These are phyloP conservation scores for Hydraecia micacea DNA, from an alignment of 2,888 invertebrate genomes.

Conservation along the genomic window DNA sequence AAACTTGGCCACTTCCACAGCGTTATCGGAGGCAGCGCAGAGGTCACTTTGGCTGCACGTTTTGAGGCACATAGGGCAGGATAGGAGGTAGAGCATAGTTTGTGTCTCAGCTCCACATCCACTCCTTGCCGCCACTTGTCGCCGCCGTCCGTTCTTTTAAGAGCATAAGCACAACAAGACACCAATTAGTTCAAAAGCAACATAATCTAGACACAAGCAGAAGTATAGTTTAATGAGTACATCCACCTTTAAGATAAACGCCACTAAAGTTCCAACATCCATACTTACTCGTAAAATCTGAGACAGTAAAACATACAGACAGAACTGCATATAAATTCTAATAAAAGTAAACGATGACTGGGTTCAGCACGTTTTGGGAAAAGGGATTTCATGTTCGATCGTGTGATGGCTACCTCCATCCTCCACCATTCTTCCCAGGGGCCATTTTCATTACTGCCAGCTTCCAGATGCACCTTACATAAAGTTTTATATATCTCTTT, in stretches of 20 bases:
- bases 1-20: neutral
- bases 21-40: no score
- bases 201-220: no score
- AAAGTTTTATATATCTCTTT: slow-evolving; percentile 48
- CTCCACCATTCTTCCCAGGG: slow-evolving; percentile 36
- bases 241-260: slow-evolving; percentile 22
- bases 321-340: slow-evolving; percentile 37
- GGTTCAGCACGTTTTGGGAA: slow-evolving; percentile 61
- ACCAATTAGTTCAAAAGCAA: neutral
- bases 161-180: neutral
- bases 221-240: neutral
- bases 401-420: slow-evolving; percentile 34
- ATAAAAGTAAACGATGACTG: slow-evolving; percentile 54
- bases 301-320: slow-evolving; percentile 19
- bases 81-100: neutral
- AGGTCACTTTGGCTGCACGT: neutral
- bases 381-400: slow-evolving; percentile 64
- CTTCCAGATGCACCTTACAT: slow-evolving; percentile 48
- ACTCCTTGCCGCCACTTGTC: neutral
- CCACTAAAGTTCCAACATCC: neutral
- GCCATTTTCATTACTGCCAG: slow-evolving; percentile 49
- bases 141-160: neutral
- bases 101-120: neutral
- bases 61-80: neutral
- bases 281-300: neutral